A percentile compares a stretch with the other conserved stretches of the same genome.
These are phyloP conservation scores for Cantharis flavilabris DNA, from an alignment of 2,888 invertebrate genomes.

Conservation along the genomic window DNA sequence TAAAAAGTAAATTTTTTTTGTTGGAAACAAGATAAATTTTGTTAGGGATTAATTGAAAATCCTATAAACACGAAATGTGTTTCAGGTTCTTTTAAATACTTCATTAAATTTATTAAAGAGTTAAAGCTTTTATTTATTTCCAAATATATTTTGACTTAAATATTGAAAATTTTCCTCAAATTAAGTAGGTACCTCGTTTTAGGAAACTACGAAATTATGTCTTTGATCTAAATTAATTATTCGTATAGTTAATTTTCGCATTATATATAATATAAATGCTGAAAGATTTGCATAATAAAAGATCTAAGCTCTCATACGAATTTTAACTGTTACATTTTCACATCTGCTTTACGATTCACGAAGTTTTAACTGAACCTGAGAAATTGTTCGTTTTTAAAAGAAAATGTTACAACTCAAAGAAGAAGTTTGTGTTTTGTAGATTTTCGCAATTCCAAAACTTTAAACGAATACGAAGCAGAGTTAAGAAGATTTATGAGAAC, in stretches of 20 bases:
- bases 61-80: not conserved
- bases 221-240: not conserved
- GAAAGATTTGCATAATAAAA: slow-evolving; percentile 26
- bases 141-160: not conserved
- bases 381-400: slow-evolving; percentile 22
- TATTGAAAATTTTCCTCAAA: not conserved
- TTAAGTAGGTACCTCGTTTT: not conserved
- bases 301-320: slow-evolving; percentile 20
- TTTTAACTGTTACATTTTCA: slow-evolving; percentile 23
- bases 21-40: not conserved
- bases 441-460: slow-evolving; percentile 15
- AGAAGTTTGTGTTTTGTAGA: slow-evolving; percentile 20
- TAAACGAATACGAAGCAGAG: slow-evolving; percentile 16
- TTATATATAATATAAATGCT: slow-evolving; percentile 32
- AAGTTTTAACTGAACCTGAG: slow-evolving; percentile 26
- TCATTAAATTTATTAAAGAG: not conserved
- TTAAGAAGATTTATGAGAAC: slow-evolving; percentile 19
- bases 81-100: not conserved
- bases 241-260: not conserved
- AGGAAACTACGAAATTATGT: not conserved
- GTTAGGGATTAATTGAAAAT: not conserved
- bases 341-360: slow-evolving; percentile 26
- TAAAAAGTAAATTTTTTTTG: not conserved
- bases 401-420: slow-evolving; percentile 17
- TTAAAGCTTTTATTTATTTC: not conserved